Percentiles rank a stretch among this genome's conserved stretches.
These are phyloP conservation scores for Pandion haliaetus DNA, from an alignment of 2,113 vertebrate genomes.

Conservation along the genomic window DNA sequence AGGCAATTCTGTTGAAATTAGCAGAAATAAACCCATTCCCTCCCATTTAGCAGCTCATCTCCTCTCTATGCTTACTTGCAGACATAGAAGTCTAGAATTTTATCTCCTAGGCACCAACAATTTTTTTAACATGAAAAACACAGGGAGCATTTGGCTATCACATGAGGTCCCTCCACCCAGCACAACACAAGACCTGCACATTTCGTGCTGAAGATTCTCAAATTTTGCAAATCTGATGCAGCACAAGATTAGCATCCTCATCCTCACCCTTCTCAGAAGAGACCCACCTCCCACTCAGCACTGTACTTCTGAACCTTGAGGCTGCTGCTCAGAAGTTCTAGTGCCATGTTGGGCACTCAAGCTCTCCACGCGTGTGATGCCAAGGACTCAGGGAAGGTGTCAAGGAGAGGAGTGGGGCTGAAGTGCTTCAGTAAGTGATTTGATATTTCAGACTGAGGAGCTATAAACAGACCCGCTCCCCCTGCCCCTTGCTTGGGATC, in stretches of 20 bases:
- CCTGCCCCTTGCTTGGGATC: too few relatives aligned
- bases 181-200: background rate
- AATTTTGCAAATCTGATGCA: background rate
- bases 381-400: background rate
- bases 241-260: background rate
- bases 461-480: background rate
- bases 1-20: slow-evolving; percentile 16
- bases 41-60: background rate
- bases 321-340: background rate
- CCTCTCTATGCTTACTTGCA: background rate
- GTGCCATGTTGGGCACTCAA: background rate
- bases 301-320: background rate
- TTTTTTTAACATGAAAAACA: background rate
- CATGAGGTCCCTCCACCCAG: background rate
- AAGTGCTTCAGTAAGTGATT: background rate
- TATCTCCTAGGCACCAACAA: background rate
- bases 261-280: background rate
- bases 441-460: background rate
- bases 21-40: background rate
- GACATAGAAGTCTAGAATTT: background rate
- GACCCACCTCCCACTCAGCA: background rate
- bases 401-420: background rate
- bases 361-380: background rate
- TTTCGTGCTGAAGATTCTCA: background rate
- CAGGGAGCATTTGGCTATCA: background rate